These are phyloP conservation scores for Telmatherina bonti DNA, from an alignment of 2,797 vertebrate genomes.

Conservation along the genomic window DNA sequence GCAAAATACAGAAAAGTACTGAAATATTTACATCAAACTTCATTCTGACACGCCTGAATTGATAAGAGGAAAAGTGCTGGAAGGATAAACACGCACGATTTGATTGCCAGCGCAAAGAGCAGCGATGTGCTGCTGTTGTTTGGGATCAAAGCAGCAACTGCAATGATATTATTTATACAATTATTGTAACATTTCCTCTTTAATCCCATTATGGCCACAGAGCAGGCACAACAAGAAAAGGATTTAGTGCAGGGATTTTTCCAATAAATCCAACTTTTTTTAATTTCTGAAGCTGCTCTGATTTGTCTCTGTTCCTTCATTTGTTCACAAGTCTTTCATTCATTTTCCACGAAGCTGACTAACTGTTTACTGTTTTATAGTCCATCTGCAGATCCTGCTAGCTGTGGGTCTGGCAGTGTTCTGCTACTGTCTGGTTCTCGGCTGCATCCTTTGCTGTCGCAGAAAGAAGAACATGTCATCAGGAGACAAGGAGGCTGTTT, in stretches of 20 bases:
- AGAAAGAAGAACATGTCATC: constrained; percentile 57
- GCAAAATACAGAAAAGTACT: not conserved
- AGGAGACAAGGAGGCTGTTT: constrained; percentile 71
- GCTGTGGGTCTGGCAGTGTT: constrained; percentile 84
- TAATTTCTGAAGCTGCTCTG: not conserved
- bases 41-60: not conserved
- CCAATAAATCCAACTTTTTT: constrained; percentile 1
- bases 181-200: constrained; percentile 73
- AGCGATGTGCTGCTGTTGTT: constrained; percentile 29
- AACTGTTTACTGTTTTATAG: constrained; percentile 54
- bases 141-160: constrained; percentile 52
- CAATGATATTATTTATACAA: constrained; percentile 50
- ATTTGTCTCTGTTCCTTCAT: not conserved
- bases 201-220: constrained; percentile 66
- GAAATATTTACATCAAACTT: too few species aligned
- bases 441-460: constrained; percentile 83
- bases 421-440: constrained; percentile 83
- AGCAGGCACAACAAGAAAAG: constrained; percentile 52
- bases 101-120: constrained; percentile 3
- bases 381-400: constrained; percentile 83
- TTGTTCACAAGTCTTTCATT: not conserved
- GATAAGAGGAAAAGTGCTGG: not conserved
- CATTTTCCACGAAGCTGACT: not conserved
- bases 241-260: constrained; percentile 27
- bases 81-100: not conserved